Evolutionary conservation across 2,888 invertebrate genomes (phyloP).

Genomic region (Caenorhabditis panamensis): DNA sequence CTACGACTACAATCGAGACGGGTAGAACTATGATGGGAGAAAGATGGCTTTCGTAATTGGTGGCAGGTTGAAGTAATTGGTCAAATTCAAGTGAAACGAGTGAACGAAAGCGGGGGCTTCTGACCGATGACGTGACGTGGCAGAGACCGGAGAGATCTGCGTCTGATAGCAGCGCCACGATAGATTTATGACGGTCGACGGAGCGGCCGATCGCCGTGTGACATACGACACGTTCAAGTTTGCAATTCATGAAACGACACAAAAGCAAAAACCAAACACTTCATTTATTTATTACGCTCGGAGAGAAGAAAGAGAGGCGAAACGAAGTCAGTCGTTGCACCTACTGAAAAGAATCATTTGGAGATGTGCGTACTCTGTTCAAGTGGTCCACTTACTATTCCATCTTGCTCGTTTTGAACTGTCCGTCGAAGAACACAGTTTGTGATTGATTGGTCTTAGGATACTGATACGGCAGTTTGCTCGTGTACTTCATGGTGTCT

Average conservation of each 20-base stretch:
- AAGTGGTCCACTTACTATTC: conserved; percentile 23
- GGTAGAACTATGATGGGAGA: background rate
- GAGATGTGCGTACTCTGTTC: background rate
- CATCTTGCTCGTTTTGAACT: conserved; percentile 43
- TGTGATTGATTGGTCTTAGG: conserved; percentile 9
- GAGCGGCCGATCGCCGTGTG: conserved; percentile 22
- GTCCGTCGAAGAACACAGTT: conserved; percentile 42
- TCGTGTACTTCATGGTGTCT: background rate
- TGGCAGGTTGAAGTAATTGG: conserved; percentile 14
- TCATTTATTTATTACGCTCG: conserved; percentile 48
- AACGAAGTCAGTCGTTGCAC: conserved; percentile 13
- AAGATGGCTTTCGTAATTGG: background rate
- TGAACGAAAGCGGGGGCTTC: background rate
- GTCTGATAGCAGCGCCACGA: conserved; percentile 29
- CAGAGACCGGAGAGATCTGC: conserved; percentile 14
- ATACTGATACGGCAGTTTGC: conserved; percentile 6
- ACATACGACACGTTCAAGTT: conserved; percentile 51
- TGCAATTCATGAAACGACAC: conserved; percentile 37
- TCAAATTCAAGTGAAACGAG: conserved; percentile 1
- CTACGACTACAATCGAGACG: background rate
- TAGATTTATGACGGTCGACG: conserved; percentile 38
- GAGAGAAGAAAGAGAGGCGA: conserved; percentile 10
- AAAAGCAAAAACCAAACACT: conserved; percentile 59
- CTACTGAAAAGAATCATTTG: conserved; percentile 23
- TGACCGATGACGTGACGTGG: conserved; percentile 18